Base-by-base conservation (phyloP, 2,113 vertebrate genomes). In the Tor tambroides region DNA sequence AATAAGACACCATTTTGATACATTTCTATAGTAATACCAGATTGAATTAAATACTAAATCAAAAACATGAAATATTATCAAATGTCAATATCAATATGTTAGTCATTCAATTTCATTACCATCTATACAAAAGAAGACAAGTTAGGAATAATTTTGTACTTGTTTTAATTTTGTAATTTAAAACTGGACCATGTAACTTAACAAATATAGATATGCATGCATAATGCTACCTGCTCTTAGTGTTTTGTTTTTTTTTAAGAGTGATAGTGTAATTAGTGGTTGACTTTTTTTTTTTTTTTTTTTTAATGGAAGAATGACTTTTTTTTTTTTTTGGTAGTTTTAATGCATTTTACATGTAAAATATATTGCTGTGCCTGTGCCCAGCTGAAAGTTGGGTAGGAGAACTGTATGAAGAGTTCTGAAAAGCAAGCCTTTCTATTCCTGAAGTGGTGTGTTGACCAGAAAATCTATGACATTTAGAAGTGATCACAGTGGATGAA, bases 401-500 rank as follows among this genome's bases (percentile, higher is more conserved):
- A 63, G n/a, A 63, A 21, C 54, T 56, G 54, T 56, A 56, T 72
- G 32, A 72, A 35, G 30, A 69, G 15, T 19, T 74, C 4, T 2
- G 2, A 41, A 74, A 74, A 74, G 35, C 1, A 14, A 0, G 23
- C 30, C 14, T 14, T 4, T 11, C 32, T 11, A 21, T 43, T n/a
- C 6, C 7, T 28, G 56, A 14, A 65, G 23, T 26, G 28, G 21
- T 59, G 71, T 83, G 77, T 10, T 28, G 6, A 35, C n/a, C 7
- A 43, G 35, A 63, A 26, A 43, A 46, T 81, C 28, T 43, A 65
- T 65, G 38, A 46, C 26, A 2, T 19, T 41, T 46, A 63, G 79
- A 35, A 80, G 32, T 14, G 49, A 79, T 79, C 51, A 35, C 54
- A 80, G 63, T 43, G 56, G 35, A 81, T 81, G 79, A 76, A 59